A percentile compares a stretch with the other conserved stretches of the same genome.
Evolutionary conservation across 2,888 invertebrate species (phyloP).

Genomic region (Halictus ligatus): DNA sequence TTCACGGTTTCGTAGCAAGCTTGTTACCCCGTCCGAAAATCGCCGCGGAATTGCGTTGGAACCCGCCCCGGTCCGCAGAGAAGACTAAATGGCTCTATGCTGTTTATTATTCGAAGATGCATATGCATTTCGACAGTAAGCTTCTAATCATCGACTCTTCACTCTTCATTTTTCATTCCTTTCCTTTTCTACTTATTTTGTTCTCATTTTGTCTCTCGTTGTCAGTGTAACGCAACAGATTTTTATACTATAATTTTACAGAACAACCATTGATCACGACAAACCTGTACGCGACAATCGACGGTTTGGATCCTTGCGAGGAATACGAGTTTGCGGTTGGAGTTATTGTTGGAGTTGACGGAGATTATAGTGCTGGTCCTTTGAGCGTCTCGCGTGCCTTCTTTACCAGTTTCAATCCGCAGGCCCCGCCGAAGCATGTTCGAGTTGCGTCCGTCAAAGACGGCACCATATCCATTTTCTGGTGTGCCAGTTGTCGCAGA

Average conservation of each 20-base stretch:
- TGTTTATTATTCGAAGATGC: conserved; percentile 89
- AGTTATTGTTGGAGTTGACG: conserved; percentile 88
- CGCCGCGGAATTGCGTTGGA: conserved; percentile 89
- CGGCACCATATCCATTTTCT: conserved; percentile 87
- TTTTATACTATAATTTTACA: conserved; percentile 64
- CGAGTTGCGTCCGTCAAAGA: conserved; percentile 84
- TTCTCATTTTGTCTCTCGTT: neutral
- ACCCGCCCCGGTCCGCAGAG: conserved; percentile 86
- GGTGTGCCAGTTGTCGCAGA: conserved; percentile 90
- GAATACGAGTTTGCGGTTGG: conserved; percentile 90
- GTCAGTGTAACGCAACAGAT: neutral
- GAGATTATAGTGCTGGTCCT: conserved; percentile 89
- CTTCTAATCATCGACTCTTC: conserved; percentile 28
- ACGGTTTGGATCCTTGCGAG: conserved; percentile 90
- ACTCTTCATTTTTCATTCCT: neutral
- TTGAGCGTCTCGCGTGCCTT: conserved; percentile 86
- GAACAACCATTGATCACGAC: conserved; percentile 85
- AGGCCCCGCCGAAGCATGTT: conserved; percentile 90
- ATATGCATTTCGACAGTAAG: conserved; percentile 87
- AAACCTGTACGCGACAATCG: conserved; percentile 86
- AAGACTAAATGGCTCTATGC: conserved; percentile 88
- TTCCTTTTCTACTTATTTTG: too few relatives aligned
- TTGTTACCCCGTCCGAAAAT: conserved; percentile 86
- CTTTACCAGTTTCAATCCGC: conserved; percentile 87
- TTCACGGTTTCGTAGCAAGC: conserved; percentile 85